Percentiles rank a stretch among this genome's conserved stretches.
phyloP scores from a whole-genome alignment of 2,113 vertebrate genomes.

The Rhagologus leucostigma region DNA sequence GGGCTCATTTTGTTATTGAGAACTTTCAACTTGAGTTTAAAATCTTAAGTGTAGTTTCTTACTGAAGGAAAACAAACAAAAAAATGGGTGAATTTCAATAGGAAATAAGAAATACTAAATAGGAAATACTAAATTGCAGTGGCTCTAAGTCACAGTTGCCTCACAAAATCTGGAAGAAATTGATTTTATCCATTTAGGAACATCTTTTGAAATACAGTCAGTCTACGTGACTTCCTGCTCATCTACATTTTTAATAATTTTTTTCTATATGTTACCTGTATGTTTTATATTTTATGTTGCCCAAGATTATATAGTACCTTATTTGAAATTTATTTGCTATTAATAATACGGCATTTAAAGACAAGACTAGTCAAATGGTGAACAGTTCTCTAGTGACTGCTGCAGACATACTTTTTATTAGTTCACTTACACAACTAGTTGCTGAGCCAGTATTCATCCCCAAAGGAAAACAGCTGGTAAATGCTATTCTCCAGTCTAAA shows the following conservation, averaged over 20 bases:
- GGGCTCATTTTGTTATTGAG: not conserved
- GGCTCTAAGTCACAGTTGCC: not conserved
- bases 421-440: not conserved
- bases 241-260: not conserved
- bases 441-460: not conserved
- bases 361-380: not conserved
- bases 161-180: not conserved
- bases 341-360: not conserved
- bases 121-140: not conserved
- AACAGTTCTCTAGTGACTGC: not conserved
- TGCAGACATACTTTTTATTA: not conserved
- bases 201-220: not conserved
- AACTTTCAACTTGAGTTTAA: not conserved
- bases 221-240: not conserved
- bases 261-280: not conserved
- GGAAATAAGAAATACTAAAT: not conserved
- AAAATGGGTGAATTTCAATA: not conserved
- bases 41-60: not conserved
- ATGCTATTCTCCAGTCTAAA: not conserved
- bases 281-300: not conserved
- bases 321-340: not conserved
- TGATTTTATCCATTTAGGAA: not conserved
- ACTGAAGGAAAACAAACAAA: not conserved
- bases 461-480: not conserved
- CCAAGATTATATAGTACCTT: not conserved